phyloP scores from a whole-genome alignment of 1,140 invertebrate genomes.

The Pteromalus puparum region DNA sequence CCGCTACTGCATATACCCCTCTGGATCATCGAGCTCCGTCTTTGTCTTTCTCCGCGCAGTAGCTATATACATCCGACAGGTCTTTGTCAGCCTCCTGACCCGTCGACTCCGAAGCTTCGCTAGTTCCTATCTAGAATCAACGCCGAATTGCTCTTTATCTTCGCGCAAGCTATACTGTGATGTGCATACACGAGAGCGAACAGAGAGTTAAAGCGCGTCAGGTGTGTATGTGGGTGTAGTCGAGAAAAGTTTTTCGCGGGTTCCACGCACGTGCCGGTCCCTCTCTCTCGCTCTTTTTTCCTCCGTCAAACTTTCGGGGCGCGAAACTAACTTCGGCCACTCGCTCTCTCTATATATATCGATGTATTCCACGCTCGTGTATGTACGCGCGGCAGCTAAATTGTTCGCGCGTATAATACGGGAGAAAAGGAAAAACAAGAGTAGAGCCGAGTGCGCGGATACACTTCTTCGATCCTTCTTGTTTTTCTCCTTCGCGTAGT shows the following conservation, averaged over 20 bases:
- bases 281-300: neutral
- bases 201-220: too few species aligned
- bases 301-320: neutral
- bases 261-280: neutral
- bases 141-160: conserved; percentile 14
- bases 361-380: neutral
- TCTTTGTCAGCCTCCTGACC: neutral
- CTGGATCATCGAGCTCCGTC: neutral
- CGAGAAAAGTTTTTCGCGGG: neutral
- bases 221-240: neutral
- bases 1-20: neutral
- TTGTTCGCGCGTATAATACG: neutral
- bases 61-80: neutral
- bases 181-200: too few species aligned
- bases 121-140: neutral
- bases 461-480: neutral
- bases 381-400: neutral
- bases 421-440: neutral
- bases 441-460: neutral
- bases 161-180: neutral
- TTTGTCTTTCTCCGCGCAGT: neutral
- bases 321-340: neutral
- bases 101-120: neutral
- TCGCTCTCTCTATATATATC: neutral
- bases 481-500: too few species aligned